phyloP scores from a whole-genome alignment of 2,888 invertebrate genomes.

The Parnassius glacialis region DNA sequence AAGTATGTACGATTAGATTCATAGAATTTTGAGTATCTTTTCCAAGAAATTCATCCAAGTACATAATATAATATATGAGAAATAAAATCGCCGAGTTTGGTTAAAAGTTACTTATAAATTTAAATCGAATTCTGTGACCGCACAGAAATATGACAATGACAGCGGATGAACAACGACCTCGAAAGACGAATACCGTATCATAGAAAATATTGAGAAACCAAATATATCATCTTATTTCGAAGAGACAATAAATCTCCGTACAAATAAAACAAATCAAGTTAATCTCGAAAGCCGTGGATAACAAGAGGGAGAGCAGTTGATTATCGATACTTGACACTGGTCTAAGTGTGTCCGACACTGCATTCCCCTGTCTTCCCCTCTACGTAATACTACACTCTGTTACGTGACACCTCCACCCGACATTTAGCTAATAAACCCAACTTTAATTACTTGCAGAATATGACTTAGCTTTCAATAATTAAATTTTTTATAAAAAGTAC shows the following conservation, averaged over 20 bases:
- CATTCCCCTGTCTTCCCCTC: slow-evolving; percentile 9
- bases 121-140: slow-evolving; percentile 1
- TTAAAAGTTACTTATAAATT: neutral
- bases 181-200: too few relatives aligned
- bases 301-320: slow-evolving; percentile 8
- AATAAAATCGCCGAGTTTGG: too few relatives aligned
- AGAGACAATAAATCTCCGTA: neutral
- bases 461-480: too few relatives aligned
- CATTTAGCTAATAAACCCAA: neutral
- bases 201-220: neutral
- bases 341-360: slow-evolving; percentile 16
- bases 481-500: too few relatives aligned
- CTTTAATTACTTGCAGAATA: neutral
- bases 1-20: too few relatives aligned
- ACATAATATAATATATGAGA: too few relatives aligned
- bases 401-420: slow-evolving; percentile 1
- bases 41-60: too few relatives aligned
- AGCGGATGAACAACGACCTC: neutral
- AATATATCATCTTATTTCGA: neutral
- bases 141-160: neutral
- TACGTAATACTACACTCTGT: slow-evolving; percentile 10
- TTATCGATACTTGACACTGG: slow-evolving; percentile 7
- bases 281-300: neutral
- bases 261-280: neutral
- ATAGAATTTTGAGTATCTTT: too few relatives aligned